phyloP scores from a whole-genome alignment of 2,888 invertebrate species.

The Bugulina stolonifera region DNA sequence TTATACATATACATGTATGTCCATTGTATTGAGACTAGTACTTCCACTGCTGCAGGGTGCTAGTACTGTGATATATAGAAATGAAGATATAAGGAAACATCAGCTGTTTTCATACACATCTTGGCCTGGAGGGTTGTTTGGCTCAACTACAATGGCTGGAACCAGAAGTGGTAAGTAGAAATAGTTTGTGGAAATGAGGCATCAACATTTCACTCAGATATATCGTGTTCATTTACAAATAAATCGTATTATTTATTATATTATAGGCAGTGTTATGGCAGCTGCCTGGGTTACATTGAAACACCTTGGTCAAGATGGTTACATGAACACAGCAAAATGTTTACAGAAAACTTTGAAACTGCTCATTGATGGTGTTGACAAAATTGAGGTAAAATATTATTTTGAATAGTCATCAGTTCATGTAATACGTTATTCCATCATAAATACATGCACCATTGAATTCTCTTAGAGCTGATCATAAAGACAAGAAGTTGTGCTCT shows the following conservation, averaged over 20 bases:
- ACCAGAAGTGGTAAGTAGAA: constrained; percentile 40
- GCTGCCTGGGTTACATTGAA: constrained; percentile 46
- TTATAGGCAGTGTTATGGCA: constrained; percentile 44
- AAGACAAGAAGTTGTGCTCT: too few relatives aligned
- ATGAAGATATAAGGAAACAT: constrained; percentile 39
- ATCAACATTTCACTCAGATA: constrained; percentile 24
- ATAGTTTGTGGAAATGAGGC: background rate
- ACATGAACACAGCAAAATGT: constrained; percentile 37
- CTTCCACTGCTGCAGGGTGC: constrained; percentile 46
- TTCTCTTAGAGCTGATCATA: background rate
- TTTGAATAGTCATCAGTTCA: background rate
- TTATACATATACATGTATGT: too few relatives aligned
- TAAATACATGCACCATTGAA: too few relatives aligned
- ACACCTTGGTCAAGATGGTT: constrained; percentile 43
- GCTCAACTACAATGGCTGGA: constrained; percentile 49
- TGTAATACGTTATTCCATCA: constrained; percentile 8
- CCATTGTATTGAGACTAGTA: too few relatives aligned
- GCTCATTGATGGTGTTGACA: constrained; percentile 38
- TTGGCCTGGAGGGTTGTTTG: constrained; percentile 50
- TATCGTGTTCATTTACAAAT: too few relatives aligned
- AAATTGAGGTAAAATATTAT: constrained; percentile 35
- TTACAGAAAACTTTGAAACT: constrained; percentile 42
- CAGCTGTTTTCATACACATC: constrained; percentile 46
- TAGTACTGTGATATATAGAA: constrained; percentile 44
- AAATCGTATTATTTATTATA: too few relatives aligned